A percentile compares a stretch with the other conserved stretches of the same genome.
phyloP scores from a whole-genome alignment of 2,797 vertebrate genomes.

The Petrocephalus sullivani region DNA sequence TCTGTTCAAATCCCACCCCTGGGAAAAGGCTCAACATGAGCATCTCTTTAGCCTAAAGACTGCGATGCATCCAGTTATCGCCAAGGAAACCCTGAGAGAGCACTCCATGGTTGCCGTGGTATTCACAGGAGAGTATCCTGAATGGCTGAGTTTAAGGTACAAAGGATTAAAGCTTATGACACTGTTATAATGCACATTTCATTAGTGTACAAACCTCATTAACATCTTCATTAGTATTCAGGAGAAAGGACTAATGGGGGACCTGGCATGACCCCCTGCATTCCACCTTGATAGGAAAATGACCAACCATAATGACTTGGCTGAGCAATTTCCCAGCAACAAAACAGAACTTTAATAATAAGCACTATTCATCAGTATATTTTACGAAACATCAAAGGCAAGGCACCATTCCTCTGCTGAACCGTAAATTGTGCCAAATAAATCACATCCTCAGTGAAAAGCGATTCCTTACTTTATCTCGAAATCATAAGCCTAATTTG shows the following conservation, averaged over 20 bases:
- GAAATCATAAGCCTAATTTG: neutral
- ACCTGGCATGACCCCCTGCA: neutral
- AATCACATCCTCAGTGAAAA: constrained; percentile 13
- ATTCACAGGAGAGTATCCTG: neutral
- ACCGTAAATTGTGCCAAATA: constrained; percentile 12
- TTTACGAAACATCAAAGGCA: neutral
- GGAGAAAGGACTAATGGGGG: neutral
- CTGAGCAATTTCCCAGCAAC: neutral
- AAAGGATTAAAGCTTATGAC: neutral
- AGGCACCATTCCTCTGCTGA: neutral
- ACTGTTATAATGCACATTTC: neutral
- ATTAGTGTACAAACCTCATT: constrained; percentile 10
- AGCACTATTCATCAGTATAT: neutral
- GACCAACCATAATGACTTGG: neutral
- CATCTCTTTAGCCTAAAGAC: neutral
- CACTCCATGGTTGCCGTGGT: neutral
- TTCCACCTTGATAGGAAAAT: neutral
- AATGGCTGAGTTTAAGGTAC: neutral
- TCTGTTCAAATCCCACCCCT: neutral
- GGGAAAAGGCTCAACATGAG: neutral
- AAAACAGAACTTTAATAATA: neutral
- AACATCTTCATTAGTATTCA: constrained; percentile 18
- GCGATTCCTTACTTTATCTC: constrained; percentile 9
- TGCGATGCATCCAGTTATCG: neutral
- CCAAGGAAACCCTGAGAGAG: neutral